A percentile compares a stretch with the other conserved stretches of the same genome.
These are phyloP conservation scores for Pentalonia nigronervosa DNA, from an alignment of 1,140 invertebrate genomes.

Conservation along the genomic window DNA sequence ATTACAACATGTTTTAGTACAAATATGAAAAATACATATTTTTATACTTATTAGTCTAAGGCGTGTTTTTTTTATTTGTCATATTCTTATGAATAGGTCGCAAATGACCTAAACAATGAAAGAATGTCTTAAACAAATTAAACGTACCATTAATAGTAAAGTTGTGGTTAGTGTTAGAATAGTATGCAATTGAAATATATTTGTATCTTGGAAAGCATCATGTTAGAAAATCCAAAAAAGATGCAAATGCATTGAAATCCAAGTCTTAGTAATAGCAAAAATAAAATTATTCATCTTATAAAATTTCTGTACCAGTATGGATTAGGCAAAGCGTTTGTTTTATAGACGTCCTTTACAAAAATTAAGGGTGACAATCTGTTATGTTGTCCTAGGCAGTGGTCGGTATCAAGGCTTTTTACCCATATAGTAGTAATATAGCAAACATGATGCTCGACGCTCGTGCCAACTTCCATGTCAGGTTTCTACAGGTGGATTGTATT, in stretches of 20 bases:
- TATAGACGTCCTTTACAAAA: background rate
- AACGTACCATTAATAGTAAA: too few relatives aligned
- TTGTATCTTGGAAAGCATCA: background rate
- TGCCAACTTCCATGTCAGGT: background rate
- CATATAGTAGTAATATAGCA: background rate
- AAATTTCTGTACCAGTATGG: background rate
- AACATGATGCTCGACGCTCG: background rate
- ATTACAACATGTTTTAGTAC: background rate
- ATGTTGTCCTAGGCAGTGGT: background rate
- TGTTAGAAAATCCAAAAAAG: background rate
- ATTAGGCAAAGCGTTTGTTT: background rate
- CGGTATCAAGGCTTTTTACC: background rate
- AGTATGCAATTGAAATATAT: background rate
- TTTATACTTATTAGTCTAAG: background rate
- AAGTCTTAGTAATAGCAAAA: background rate
- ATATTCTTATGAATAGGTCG: background rate
- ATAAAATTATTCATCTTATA: background rate
- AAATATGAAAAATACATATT: background rate
- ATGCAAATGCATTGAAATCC: background rate
- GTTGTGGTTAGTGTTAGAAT: background rate
- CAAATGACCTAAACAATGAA: background rate
- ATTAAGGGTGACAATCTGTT: background rate
- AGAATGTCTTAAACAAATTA: background rate
- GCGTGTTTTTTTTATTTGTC: background rate
- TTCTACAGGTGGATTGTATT: constrained; percentile 15